phyloP scores from a whole-genome alignment of 2,113 vertebrate genomes.

The Electrona antarctica region DNA sequence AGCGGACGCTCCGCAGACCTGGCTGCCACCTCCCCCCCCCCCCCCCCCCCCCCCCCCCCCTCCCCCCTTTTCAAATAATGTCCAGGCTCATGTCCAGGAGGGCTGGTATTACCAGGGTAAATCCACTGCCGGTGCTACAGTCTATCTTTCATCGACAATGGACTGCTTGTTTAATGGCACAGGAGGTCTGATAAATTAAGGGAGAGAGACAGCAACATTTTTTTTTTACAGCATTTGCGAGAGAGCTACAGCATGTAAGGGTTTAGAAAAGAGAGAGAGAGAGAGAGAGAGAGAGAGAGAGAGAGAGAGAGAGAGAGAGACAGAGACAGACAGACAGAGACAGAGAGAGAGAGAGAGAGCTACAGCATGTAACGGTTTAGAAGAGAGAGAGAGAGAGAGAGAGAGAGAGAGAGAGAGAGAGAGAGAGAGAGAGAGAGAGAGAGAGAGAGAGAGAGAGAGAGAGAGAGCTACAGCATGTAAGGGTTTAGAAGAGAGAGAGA shows the following conservation, averaged over 20 bases:
- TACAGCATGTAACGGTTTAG: background rate
- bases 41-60: constrained; percentile 25
- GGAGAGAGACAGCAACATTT: constrained; percentile 17
- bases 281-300: too few relatives aligned
- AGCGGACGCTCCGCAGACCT: constrained; percentile 28
- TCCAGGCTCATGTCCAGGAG: constrained; percentile 33
- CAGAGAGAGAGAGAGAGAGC: too few relatives aligned
- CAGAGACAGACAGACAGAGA: too few relatives aligned
- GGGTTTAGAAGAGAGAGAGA: too few relatives aligned
- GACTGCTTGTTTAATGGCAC: constrained; percentile 47
- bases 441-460: constrained; percentile 20
- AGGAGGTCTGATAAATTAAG: constrained; percentile 46
- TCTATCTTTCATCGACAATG: constrained; percentile 48
- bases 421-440: too few relatives aligned
- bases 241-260: background rate
- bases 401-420: too few relatives aligned
- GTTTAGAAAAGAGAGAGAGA: too few relatives aligned
- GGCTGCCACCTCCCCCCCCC: constrained; percentile 8
- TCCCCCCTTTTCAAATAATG: constrained; percentile 48
- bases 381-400: too few relatives aligned
- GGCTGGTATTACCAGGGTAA: constrained; percentile 48
- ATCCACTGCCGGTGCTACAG: constrained; percentile 28
- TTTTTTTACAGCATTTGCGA: constrained; percentile 6
- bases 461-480: background rate
- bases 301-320: too few relatives aligned